Evolutionary conservation across 2,113 vertebrate genomes (phyloP).

Genomic region (Mormyrus iriodes): DNA sequence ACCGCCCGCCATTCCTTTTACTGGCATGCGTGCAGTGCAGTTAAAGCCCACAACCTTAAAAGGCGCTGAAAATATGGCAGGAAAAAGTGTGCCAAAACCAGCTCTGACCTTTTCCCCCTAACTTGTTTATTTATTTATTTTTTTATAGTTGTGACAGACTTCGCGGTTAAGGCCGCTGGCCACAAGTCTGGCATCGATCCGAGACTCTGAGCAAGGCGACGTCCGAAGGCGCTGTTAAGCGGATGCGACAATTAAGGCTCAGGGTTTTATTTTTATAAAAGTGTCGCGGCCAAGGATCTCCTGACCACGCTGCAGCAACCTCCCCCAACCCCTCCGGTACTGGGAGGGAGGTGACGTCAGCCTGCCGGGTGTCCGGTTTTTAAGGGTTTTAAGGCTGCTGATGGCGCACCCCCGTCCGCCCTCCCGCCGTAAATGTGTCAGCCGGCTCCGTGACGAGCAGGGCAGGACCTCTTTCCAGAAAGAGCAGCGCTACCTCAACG

Average conservation of each 20-base stretch:
- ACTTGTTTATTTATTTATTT: slow-evolving; percentile 63
- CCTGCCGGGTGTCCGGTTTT: slow-evolving; percentile 56
- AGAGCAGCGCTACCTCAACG: background rate
- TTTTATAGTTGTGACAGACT: slow-evolving; percentile 53
- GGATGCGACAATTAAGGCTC: slow-evolving; percentile 65
- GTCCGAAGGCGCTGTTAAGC: slow-evolving; percentile 62
- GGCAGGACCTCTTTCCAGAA: slow-evolving; percentile 26
- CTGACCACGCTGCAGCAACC: slow-evolving; percentile 38
- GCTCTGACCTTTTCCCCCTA: slow-evolving; percentile 57
- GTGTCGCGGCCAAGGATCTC: slow-evolving; percentile 60
- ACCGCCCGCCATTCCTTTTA: background rate
- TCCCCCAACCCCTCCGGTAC: slow-evolving; percentile 31
- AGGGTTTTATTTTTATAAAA: slow-evolving; percentile 66
- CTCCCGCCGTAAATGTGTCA: slow-evolving; percentile 47
- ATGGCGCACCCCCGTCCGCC: slow-evolving; percentile 51
- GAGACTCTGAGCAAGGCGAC: slow-evolving; percentile 62
- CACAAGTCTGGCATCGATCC: slow-evolving; percentile 57
- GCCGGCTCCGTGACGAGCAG: slow-evolving; percentile 33
- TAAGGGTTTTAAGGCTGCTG: slow-evolving; percentile 45
- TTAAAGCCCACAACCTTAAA: slow-evolving; percentile 24
- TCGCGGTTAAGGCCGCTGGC: slow-evolving; percentile 56
- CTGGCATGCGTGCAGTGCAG: background rate
- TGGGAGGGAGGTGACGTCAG: slow-evolving; percentile 58
- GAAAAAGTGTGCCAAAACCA: slow-evolving; percentile 46
- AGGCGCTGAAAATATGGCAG: slow-evolving; percentile 26